Conservation (phyloP, 1,140 invertebrate species). For the Drosophila oshimai region DNA sequence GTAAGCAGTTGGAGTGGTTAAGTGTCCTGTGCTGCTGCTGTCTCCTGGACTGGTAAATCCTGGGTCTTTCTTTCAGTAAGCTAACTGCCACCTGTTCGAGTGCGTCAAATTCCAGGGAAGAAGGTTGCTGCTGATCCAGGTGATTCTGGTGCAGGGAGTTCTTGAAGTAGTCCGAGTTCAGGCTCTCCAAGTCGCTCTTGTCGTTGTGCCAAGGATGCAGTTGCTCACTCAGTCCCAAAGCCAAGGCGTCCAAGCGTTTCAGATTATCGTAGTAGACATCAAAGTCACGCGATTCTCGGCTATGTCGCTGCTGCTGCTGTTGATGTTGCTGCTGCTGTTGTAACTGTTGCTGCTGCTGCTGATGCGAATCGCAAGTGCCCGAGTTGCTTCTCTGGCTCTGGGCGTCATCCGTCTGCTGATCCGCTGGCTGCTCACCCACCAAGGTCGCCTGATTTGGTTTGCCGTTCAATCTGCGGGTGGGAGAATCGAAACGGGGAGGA, state of each 20-base stretch:
- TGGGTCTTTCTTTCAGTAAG: constrained; percentile 60
- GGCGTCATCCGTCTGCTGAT: constrained; percentile 46
- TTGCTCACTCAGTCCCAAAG: constrained; percentile 66
- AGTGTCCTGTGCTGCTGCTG: constrained; percentile 49
- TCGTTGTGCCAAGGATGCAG: constrained; percentile 82
- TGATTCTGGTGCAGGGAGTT: constrained; percentile 82
- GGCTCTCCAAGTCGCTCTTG: constrained; percentile 85
- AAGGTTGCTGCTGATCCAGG: constrained; percentile 50
- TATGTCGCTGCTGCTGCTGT: constrained; percentile 34
- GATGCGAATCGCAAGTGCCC: constrained; percentile 73
- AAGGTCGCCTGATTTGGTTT: constrained; percentile 50
- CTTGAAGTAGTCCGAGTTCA: constrained; percentile 87
- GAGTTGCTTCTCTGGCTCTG: constrained; percentile 59
- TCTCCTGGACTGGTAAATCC: constrained; percentile 71
- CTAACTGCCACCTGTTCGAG: constrained; percentile 58
- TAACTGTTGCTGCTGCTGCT: constrained; percentile 39
- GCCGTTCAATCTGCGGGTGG: constrained; percentile 54
- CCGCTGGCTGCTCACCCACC: constrained; percentile 40
- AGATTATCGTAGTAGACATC: constrained; percentile 82
- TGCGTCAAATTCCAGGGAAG: constrained; percentile 67
- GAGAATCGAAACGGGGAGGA: constrained; percentile 18
- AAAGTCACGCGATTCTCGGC: constrained; percentile 65
- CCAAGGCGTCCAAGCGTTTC: constrained; percentile 78
- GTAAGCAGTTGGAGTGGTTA: constrained; percentile 36
- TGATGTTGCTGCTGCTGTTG: constrained; percentile 42